Evolutionary conservation across 2,888 invertebrate species (phyloP).

Genomic region (Platycnemis pennipes): DNA sequence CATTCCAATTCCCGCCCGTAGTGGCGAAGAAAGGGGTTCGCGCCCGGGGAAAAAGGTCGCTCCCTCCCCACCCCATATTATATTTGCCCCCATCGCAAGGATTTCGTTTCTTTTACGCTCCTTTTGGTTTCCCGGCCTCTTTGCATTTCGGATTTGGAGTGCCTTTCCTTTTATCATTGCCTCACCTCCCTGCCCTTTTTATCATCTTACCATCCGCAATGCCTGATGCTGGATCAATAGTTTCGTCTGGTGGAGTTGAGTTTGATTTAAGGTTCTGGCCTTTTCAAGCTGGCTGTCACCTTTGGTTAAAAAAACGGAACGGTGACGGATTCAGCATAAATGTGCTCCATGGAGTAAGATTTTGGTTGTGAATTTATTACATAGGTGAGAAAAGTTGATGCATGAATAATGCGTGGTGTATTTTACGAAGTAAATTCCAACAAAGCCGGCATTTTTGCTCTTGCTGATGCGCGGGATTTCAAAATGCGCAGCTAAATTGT

Average conservation of each 20-base stretch:
- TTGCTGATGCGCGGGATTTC: too few species aligned
- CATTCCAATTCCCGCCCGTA: slow-evolving; percentile 46
- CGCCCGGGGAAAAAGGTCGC: background rate
- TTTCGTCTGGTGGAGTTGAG: background rate
- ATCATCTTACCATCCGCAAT: background rate
- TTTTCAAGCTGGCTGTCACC: background rate
- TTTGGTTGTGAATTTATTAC: background rate
- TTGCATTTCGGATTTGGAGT: slow-evolving; percentile 44
- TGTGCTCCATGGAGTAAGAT: background rate
- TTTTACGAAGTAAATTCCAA: too few species aligned
- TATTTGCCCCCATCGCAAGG: background rate
- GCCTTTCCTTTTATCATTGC: background rate
- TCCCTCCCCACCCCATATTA: background rate
- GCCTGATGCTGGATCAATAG: background rate
- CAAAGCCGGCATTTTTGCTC: too few species aligned
- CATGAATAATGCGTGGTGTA: background rate
- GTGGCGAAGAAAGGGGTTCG: background rate
- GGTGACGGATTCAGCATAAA: background rate
- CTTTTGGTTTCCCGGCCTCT: background rate
- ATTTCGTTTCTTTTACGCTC: background rate
- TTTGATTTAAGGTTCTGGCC: background rate
- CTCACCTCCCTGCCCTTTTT: background rate
- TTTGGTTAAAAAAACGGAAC: background rate
- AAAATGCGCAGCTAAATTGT: too few species aligned
- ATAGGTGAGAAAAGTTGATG: background rate